Base-by-base conservation (phyloP, 2,888 invertebrate genomes). In the Leptopterna dolabrata region DNA sequence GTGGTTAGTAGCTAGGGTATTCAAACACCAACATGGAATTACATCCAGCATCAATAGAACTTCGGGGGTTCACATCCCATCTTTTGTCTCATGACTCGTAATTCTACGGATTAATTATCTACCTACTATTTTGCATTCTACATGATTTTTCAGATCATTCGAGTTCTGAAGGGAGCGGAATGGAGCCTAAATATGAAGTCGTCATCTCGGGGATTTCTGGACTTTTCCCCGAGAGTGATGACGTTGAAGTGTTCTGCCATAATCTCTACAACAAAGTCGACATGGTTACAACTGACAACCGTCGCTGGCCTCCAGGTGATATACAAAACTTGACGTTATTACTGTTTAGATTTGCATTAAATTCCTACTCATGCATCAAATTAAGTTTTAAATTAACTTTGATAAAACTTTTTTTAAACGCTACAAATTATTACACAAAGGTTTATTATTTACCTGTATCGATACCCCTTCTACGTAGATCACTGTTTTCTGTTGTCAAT, bases 181-280 rank as follows among this genome's bases (percentile, higher is more conserved):
- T 83, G 83, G 83, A 63, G 47, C 1, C 16, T 1, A 83, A 83
- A 11, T 36, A 85, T 29, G 88, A 88, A 87, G 87, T 88, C 16
- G 88, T 88, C 1, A 87, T 88, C 14, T 88, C 88, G 27, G 88
- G 88, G n/a, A 76, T 88, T 16, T 85, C 85, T 30, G 88, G 88
- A n/a, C 24, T 63, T 0, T 88, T 88, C 73, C 88, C 88, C 27
- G 87, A 87, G 71, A 71, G 78, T 45, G 87, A 87, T 81, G 87
- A 63, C 51, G 51, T 88, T 4, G 88, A 87, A 27, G 88, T 87
- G 14, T 76, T 88, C 51, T 70, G 71, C 7, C 41, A 85, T 7
- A 85, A 87, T 51, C 82, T 88, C 4, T 88, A 80, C 80, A 84
- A 87, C 13, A 71, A 86, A 24, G 76, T 87, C 0, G 85, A 86